Base-by-base conservation (phyloP, 2,797 vertebrate species). In the Martes flavigula region DNA sequence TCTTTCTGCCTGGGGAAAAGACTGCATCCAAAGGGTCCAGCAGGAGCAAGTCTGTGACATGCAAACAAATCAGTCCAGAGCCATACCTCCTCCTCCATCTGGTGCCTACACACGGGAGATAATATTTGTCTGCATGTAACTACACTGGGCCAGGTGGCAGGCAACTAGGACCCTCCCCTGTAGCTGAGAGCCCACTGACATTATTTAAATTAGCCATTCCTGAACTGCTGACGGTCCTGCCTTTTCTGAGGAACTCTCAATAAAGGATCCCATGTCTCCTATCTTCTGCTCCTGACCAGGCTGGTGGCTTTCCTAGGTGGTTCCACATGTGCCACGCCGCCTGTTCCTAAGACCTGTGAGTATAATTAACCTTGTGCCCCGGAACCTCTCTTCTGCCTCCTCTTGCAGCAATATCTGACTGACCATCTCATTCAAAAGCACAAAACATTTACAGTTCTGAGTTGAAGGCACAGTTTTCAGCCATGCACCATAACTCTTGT, bases 31-130 rank as follows among this genome's bases (percentile, higher is more conserved):
- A 85, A 64, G 27, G 21, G 25, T 18, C 21, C 54, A 7, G 23
- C 20, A 32, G 40, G 32, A 82, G 38, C 35, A 70, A 11, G 6
- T 70, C 30, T 60, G 27, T 48, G 60, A 43, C 40, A 18, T 14
- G 20, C 58, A 54, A 43, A 27, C 27, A 27, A 27, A 83, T n/a
- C 12, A 60, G 2, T 54, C 13, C 2, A 14, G n/a, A 40, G 14
- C 20, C 20, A 62, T 38, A 14, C 21, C 18, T 8, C 56, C 20
- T 62, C 25, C 58, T 77, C 46, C 38, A 4, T 11, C 25, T 11
- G 23, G 14, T 13, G 23, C 20, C 1, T 51, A 10, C 0, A n/a
- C 0, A 2, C 27, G 27, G 6, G 9, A 66, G 82, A 66, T 21
- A 27, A 3, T 66, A 66, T 81, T 40, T 25, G 7, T 66, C 13